phyloP scores from a whole-genome alignment of 2,113 vertebrate species.

The Ophiodon elongatus region DNA sequence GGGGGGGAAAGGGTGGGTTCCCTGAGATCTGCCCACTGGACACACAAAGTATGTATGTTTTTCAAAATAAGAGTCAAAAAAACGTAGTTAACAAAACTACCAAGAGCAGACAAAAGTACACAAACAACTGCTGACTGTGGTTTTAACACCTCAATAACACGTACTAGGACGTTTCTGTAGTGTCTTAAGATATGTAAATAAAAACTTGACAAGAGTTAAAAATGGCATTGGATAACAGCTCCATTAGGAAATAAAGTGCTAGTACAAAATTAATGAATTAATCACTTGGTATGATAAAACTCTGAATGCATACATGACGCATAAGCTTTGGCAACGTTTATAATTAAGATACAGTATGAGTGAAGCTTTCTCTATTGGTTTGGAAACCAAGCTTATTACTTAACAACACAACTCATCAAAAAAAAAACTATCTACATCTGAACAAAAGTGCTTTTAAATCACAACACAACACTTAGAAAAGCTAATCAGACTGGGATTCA shows the following conservation, averaged over 20 bases:
- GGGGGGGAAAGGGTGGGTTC: slow-evolving; percentile 64
- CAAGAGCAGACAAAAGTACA: slow-evolving; percentile 34
- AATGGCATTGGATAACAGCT: slow-evolving; percentile 74
- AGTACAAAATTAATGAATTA: slow-evolving; percentile 77
- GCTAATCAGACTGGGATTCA: slow-evolving; percentile 43
- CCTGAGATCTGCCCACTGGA: slow-evolving; percentile 84
- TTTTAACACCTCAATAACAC: slow-evolving; percentile 71
- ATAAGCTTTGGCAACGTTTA: slow-evolving; percentile 76
- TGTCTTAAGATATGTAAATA: slow-evolving; percentile 50
- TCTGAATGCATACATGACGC: slow-evolving; percentile 73
- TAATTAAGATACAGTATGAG: slow-evolving; percentile 68
- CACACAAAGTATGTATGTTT: slow-evolving; percentile 64
- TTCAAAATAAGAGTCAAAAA: slow-evolving; percentile 40
- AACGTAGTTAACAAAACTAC: background rate
- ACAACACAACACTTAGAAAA: slow-evolving; percentile 50
- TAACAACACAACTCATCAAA: slow-evolving; percentile 39
- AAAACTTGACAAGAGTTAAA: slow-evolving; percentile 71
- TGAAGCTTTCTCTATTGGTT: slow-evolving; percentile 70
- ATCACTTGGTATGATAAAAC: slow-evolving; percentile 64
- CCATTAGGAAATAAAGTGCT: slow-evolving; percentile 85
- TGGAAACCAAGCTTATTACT: slow-evolving; percentile 80
- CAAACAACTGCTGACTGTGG: slow-evolving; percentile 35
- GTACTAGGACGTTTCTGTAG: slow-evolving; percentile 53
- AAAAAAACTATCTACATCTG: slow-evolving; percentile 48
- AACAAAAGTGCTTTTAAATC: slow-evolving; percentile 85